Evolutionary conservation across 2,888 invertebrate genomes (phyloP), one percentile per base, ranked within the genome.

Genomic region (Hypomecis punctinalis): DNA sequence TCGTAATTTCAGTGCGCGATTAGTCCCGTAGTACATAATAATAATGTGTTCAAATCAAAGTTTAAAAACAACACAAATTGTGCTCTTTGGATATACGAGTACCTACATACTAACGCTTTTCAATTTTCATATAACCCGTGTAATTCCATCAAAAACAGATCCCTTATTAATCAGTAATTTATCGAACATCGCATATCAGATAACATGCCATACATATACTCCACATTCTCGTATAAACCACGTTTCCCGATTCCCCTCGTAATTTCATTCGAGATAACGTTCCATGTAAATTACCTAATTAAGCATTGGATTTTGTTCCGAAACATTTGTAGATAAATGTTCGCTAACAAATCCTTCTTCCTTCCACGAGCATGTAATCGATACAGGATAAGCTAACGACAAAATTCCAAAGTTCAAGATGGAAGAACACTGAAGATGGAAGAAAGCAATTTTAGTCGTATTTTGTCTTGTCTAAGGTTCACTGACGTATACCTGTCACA

Each of bases 241-340:
- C 53, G 39, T 43, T 56, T 64, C 56, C 62, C 58, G 62, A 61
- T 49, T 52, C 66, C 67, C 64, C 62, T 57, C 63, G 72, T 73
- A 74, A 76, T 68, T 69, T 61, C 53, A 70, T 76, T 68, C 66
- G 61, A 72, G 75, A 76, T 75, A 77, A 78, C 71, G 70, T 72
- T 67, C 61, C 60, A 40, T 53, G 57, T 62, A 67, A 76, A 78
- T 79, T 76, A 75, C 69, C 69, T 56, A 52, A 63, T 66, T 75
- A 75, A 73, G 71, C 72, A 74, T 58, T 47, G 61, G 63, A 73
- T 73, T 70, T 55, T 39, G 60, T 55, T 54, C 51, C 49, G 40
- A 46, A 63, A 60, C 60, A 65, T 64, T 61, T 70, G 68, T 63
- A 49, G 61, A 63, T 62, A 59, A 68, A 61, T 59, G 58, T 54